A percentile compares a stretch with the other conserved stretches of the same genome.
These are phyloP conservation scores for Sandelia bainsii DNA, from an alignment of 2,797 vertebrate species.

Conservation along the genomic window DNA sequence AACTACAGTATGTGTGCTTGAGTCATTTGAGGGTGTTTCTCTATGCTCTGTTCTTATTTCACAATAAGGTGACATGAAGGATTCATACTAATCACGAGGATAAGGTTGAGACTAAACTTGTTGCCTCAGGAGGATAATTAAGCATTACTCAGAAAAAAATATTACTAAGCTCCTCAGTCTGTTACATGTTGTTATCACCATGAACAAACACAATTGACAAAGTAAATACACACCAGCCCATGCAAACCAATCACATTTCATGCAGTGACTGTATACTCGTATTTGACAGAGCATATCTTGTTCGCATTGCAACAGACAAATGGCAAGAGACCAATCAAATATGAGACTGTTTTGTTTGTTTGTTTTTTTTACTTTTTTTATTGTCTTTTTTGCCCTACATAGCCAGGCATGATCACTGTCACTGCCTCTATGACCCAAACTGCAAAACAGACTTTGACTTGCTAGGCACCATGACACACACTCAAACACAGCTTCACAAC, in stretches of 20 bases:
- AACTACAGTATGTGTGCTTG: too few species aligned
- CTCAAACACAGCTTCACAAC: slow-evolving; percentile 26
- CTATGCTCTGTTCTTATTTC: too few species aligned
- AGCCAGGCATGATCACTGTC: slow-evolving; percentile 41
- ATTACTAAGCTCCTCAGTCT: background rate
- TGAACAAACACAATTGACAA: slow-evolving; percentile 11
- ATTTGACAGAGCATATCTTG: slow-evolving; percentile 11
- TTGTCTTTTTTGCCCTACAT: slow-evolving; percentile 42
- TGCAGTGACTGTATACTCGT: background rate
- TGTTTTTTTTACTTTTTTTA: slow-evolving; percentile 8
- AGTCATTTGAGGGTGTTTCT: too few species aligned
- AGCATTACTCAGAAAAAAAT: background rate
- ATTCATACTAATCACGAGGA: background rate
- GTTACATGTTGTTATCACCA: background rate
- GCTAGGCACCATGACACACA: slow-evolving; percentile 10
- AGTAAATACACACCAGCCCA: slow-evolving; percentile 4
- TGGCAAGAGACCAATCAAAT: slow-evolving; percentile 36
- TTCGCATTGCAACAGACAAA: slow-evolving; percentile 13
- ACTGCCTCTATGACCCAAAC: slow-evolving; percentile 34
- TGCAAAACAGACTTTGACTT: slow-evolving; percentile 47
- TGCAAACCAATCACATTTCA: background rate
- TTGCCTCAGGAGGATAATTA: background rate
- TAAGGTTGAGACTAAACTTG: background rate
- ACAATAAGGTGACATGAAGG: background rate
- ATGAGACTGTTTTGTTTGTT: background rate